These are phyloP conservation scores for Tetropium fuscum DNA, from an alignment of 2,888 invertebrate species.

Conservation along the genomic window DNA sequence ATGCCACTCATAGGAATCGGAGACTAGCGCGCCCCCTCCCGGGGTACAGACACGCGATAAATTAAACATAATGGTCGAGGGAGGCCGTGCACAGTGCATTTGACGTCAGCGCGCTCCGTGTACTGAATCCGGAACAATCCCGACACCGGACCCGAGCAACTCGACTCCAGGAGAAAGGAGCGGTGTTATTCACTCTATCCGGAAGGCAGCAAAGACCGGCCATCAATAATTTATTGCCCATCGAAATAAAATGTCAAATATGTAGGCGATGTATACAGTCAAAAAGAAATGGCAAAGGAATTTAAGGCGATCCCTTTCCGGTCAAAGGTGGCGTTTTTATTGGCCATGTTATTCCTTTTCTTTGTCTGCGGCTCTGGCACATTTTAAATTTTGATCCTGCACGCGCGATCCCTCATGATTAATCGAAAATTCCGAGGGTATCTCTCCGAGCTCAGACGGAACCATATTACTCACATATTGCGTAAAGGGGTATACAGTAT, in stretches of 20 bases:
- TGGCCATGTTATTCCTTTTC: not conserved
- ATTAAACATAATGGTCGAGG: conserved; percentile 57
- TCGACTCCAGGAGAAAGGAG: conserved; percentile 28
- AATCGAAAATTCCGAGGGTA: too few relatives aligned
- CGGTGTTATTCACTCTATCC: conserved; percentile 30
- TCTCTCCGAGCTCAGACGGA: too few relatives aligned
- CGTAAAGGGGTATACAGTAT: too few relatives aligned
- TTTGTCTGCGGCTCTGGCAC: too few relatives aligned
- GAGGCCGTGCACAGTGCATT: conserved; percentile 49
- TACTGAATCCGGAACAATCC: conserved; percentile 47
- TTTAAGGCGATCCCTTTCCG: not conserved
- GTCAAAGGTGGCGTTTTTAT: conserved; percentile 3
- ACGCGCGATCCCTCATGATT: too few relatives aligned
- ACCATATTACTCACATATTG: too few relatives aligned
- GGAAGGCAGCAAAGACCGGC: conserved; percentile 18
- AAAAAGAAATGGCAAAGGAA: conserved; percentile 10
- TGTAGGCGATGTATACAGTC: conserved; percentile 14
- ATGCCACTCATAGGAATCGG: conserved; percentile 5
- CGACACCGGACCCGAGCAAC: conserved; percentile 30
- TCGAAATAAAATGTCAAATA: conserved; percentile 31
- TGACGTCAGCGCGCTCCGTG: conserved; percentile 57
- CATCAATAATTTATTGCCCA: conserved; percentile 33
- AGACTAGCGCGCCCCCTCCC: conserved; percentile 37
- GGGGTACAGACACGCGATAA: conserved; percentile 57
- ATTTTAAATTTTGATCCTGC: too few relatives aligned